These are phyloP conservation scores for Parambassis ranga DNA, from an alignment of 2,797 vertebrate species.

Conservation along the genomic window DNA sequence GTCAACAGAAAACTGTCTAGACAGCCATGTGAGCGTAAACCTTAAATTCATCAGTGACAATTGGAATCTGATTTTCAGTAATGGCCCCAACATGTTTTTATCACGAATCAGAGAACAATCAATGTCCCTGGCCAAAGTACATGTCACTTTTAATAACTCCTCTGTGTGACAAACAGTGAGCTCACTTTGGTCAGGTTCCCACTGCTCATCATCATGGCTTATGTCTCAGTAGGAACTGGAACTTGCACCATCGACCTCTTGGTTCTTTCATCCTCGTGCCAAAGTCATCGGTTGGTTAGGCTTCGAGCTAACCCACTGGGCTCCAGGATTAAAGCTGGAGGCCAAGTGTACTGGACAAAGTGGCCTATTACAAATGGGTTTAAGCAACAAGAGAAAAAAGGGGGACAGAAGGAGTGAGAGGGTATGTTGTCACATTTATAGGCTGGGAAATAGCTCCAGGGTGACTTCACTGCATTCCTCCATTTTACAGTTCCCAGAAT, in stretches of 20 bases:
- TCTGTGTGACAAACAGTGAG: not conserved
- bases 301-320: slow-evolving; percentile 26
- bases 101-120: slow-evolving; percentile 41
- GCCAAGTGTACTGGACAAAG: slow-evolving; percentile 40
- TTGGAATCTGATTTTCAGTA: slow-evolving; percentile 40
- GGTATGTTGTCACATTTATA: slow-evolving; percentile 79
- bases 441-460: slow-evolving; percentile 73
- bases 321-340: slow-evolving; percentile 45
- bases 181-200: slow-evolving; percentile 10
- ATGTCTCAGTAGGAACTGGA: slow-evolving; percentile 20
- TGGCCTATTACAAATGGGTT: slow-evolving; percentile 61
- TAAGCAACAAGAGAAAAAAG: slow-evolving; percentile 22
- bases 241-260: slow-evolving; percentile 27
- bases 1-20: slow-evolving; percentile 48
- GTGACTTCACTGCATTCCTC: slow-evolving; percentile 77
- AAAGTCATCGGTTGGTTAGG: slow-evolving; percentile 41
- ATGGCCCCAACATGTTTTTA: slow-evolving; percentile 20
- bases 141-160: slow-evolving; percentile 29
- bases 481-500: slow-evolving; percentile 72
- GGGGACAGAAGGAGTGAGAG: slow-evolving; percentile 31
- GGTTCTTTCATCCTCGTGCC: slow-evolving; percentile 31
- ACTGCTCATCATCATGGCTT: slow-evolving; percentile 53
- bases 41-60: slow-evolving; percentile 42
- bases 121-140: slow-evolving; percentile 12
- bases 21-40: slow-evolving; percentile 19